Evolutionary conservation across 2,113 vertebrate species (phyloP), one percentile per base, ranked within the genome.

Genomic region (Orientallactaga bullata): DNA sequence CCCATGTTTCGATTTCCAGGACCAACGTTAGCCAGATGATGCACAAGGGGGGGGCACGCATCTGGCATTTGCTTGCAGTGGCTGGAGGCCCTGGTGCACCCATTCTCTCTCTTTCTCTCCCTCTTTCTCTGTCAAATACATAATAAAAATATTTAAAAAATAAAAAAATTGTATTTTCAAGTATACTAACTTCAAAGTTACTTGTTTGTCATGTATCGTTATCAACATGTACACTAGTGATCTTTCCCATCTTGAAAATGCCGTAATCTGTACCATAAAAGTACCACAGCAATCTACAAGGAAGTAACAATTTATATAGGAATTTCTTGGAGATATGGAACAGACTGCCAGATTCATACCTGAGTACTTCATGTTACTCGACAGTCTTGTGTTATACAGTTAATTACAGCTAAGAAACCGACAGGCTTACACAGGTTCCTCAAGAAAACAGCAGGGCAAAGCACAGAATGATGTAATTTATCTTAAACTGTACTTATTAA

Each of bases 381-480:
- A 17, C 39, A 82, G 26, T 8, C 39, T n/a, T 63, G 35, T 81
- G 61, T n/a, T 63, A 63, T 63, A 81, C 39, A 37, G 3, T 63
- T 37, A 81, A 63, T 63, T 81, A n/a, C n/a, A 9, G 13, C 16
- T 37, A 81, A 81, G 8, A 39, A 80, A 37, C 58, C 30, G 32
- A 15, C 12, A 60, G 23, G 79, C 24, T 63, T 24, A 63, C 23
- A 81, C 4, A 80, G 32, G 51, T 80, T 28, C 55, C 58, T 85
- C 81, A 87, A 60, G 71, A 85, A 93, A 93, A 58, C 65, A 51
- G 9, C 15, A 77, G 26, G 39, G 76, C 30, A 85, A 88, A 93
- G 37, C 11, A 80, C 6, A 58, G 47, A 87, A 85, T 66, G 15
- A 5, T 71, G 1, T 24, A 35, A 66, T 74, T 88, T 74, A 68